phyloP scores from a whole-genome alignment of 2,797 vertebrate species.

The Spondyliosoma cantharus region DNA sequence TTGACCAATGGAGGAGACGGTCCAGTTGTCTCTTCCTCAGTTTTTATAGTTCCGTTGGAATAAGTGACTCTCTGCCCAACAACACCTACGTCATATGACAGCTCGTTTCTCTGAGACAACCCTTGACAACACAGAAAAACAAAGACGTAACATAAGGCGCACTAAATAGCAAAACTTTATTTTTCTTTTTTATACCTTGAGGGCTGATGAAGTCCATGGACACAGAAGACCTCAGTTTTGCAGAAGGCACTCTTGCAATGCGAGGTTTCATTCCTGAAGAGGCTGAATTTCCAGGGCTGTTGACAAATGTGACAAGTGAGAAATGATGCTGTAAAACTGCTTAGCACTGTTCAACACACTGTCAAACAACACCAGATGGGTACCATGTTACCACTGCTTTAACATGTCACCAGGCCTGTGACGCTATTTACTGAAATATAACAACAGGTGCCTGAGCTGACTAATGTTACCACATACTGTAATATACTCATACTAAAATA shows the following conservation, averaged over 20 bases:
- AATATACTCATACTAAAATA: too few relatives aligned
- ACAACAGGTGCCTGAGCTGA: neutral
- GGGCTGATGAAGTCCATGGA: conserved; percentile 78
- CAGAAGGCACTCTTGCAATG: conserved; percentile 79
- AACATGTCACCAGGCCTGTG: conserved; percentile 4
- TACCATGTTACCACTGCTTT: conserved; percentile 6
- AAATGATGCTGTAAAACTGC: conserved; percentile 23
- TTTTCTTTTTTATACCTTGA: conserved; percentile 81
- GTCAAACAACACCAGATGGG: conserved; percentile 21
- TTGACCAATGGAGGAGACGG: conserved; percentile 69
- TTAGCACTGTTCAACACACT: conserved; percentile 15
- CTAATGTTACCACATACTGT: conserved; percentile 1
- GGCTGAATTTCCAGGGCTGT: conserved; percentile 75
- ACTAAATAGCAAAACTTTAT: neutral
- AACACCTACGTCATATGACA: conserved; percentile 80
- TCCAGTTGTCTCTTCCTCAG: conserved; percentile 80
- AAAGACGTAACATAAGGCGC: neutral
- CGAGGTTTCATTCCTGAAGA: conserved; percentile 68
- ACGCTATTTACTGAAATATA: neutral
- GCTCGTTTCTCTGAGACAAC: conserved; percentile 70
- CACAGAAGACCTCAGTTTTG: conserved; percentile 74
- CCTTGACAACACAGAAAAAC: conserved; percentile 62
- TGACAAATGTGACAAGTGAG: conserved; percentile 53
- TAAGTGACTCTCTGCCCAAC: conserved; percentile 85
- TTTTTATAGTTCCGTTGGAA: conserved; percentile 79